These are phyloP conservation scores for Callochromis pleurospilus DNA, from an alignment of 2,113 vertebrate genomes.

Conservation along the genomic window DNA sequence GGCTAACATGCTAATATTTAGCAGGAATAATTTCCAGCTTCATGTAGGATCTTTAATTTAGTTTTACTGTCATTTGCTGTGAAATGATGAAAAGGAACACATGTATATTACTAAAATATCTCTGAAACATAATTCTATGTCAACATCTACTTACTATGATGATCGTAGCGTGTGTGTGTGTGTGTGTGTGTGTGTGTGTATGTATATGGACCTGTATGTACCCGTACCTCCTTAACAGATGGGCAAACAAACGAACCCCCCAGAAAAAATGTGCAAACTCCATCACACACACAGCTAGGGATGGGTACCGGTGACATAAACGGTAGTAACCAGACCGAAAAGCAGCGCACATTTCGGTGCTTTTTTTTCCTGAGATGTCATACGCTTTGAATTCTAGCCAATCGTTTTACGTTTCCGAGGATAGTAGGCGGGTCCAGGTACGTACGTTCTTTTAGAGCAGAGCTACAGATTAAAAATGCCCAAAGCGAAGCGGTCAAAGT, in stretches of 20 bases:
- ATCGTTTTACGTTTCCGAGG: too few relatives aligned
- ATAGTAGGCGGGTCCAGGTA: too few relatives aligned
- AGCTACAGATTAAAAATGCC: too few relatives aligned
- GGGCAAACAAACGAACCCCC: neutral
- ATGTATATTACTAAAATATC: neutral
- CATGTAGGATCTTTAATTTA: neutral
- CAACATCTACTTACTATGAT: neutral
- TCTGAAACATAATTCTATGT: neutral
- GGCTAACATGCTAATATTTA: neutral
- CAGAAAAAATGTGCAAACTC: neutral
- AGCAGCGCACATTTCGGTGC: too few relatives aligned
- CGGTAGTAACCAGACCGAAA: too few relatives aligned
- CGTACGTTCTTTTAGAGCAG: too few relatives aligned
- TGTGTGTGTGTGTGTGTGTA: neutral
- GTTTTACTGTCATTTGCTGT: neutral
- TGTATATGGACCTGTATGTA: neutral
- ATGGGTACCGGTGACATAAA: too few relatives aligned
- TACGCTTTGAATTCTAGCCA: too few relatives aligned
- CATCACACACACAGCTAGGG: neutral
- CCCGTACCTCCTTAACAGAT: neutral
- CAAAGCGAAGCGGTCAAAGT: too few relatives aligned
- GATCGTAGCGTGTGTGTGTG: fast-evolving
- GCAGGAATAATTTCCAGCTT: neutral
- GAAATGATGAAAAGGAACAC: neutral
- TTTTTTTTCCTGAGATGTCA: too few relatives aligned